Base-by-base conservation (phyloP, 2,888 invertebrate genomes). In the Cheilosia vulpina region DNA sequence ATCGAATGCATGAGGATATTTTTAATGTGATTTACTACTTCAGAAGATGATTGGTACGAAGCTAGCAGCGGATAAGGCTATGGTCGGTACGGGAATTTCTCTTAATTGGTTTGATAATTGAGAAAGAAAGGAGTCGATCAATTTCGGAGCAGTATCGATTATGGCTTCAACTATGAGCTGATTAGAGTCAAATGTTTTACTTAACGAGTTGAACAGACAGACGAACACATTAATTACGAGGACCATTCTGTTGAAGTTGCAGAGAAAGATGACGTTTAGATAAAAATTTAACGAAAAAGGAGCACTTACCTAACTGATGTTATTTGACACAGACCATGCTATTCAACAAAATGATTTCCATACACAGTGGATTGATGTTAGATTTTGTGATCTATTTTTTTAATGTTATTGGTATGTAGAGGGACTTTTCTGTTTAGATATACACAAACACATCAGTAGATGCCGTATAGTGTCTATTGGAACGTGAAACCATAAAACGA, bases 1-100 rank as follows among this genome's bases (percentile, higher is more conserved):
- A 85, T 85, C 85, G 85, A 81, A 76, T 72, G 76, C 76, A 77
- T 38, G 84, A 79, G 84, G 84, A 84, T 71, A 65, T 79, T 78
- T 52, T 57, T 55, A 57, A 78, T 79, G 79, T 79, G 79, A 79
- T 79, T 72, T 85, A 85, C 85, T 85, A 63, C 85, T 85, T 85
- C 85, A 85, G 81, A 73, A 80, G 85, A 85, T 77, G 71, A 77
- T 77, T 58, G 41, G 63, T 69, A 38, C 38, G 57, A 66, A 52
- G 55, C 60, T 78, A 52, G 38, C 31, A 27, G 63, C 34, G 41
- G 79, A 73, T 73, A 55, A 75, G 69, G 62, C 15, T 31, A 45
- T 47, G 31, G 52, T 41, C 65, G 65, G 50, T n/a, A 24, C 17
- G 31, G 66, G 68, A 52, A 52, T 68, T 76, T 76, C 58, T 34